Conservation (phyloP, 2,888 invertebrate genomes). For the Carcina quercana region DNA sequence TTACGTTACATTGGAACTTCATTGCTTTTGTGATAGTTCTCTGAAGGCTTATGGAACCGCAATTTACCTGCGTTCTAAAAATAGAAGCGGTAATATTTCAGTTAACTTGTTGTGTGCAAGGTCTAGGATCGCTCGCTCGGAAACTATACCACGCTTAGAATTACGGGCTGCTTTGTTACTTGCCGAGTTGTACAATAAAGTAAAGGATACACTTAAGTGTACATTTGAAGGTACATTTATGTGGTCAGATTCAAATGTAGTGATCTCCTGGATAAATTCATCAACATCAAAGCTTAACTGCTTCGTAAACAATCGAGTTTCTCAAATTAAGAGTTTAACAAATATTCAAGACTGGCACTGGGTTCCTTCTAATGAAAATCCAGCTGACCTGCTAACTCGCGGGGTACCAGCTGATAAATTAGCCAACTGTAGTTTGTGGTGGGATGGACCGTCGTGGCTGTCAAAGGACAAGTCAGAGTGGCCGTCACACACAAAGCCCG, state of each 20-base stretch:
- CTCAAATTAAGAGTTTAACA: slow-evolving; percentile 21
- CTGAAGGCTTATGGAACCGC: slow-evolving; percentile 6
- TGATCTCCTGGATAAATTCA: slow-evolving; percentile 24
- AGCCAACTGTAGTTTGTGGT: slow-evolving; percentile 5
- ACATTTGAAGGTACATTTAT: slow-evolving; percentile 10
- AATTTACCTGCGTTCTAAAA: slow-evolving; percentile 7
- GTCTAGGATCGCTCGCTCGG: slow-evolving; percentile 6
- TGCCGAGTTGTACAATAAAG: slow-evolving; percentile 21
- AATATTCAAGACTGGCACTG: slow-evolving; percentile 17
- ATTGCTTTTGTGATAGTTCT: slow-evolving; percentile 8
- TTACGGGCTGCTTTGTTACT: slow-evolving; percentile 25
- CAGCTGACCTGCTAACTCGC: slow-evolving; percentile 11
- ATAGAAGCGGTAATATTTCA: slow-evolving; percentile 1
- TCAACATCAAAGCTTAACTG: slow-evolving; percentile 18
- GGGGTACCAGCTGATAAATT: slow-evolving; percentile 5
- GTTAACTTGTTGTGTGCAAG: slow-evolving; percentile 7
- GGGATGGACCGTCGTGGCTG: slow-evolving; percentile 11
- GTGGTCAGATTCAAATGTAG: slow-evolving; percentile 27
- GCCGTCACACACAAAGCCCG: slow-evolving; percentile 3
- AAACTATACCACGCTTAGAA: slow-evolving; percentile 26
- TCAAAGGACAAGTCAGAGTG: not conserved
- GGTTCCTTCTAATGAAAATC: slow-evolving; percentile 18
- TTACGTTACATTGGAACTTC: slow-evolving; percentile 2
- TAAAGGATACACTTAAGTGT: slow-evolving; percentile 11
- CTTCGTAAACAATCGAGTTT: slow-evolving; percentile 24